Evolutionary conservation across 1,140 invertebrate species (phyloP), one percentile per base, ranked within the genome.

Genomic region (Hyles euphorbiae): DNA sequence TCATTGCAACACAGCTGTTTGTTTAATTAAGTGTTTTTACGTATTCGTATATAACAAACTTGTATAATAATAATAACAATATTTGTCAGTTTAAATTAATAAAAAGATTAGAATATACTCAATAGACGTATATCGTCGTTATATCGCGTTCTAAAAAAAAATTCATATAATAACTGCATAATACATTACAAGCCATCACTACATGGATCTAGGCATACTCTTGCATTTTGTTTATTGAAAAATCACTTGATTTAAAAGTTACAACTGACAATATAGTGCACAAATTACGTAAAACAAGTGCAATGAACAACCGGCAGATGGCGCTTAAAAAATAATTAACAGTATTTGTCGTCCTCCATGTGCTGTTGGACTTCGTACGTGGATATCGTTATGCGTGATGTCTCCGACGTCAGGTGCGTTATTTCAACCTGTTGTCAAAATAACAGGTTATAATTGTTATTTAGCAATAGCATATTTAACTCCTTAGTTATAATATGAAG

Each of bases 321-420:
- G 50, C n/a, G 46, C 53, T 33, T 44, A 53, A 49, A 12, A 60
- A 8, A 34, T 6, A 65, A 48, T 49, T 68, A 76, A 70, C 68
- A 77, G 60, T 66, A 64, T 59, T 76, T 75, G 33, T 78, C 74
- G 65, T 74, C 76, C 53, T 74, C 57, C 58, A 67, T 72, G n/a
- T 67, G 57, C 55, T 82, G 72, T 5, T 84, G 83, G 0, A 87
- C 74, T 69, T 83, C 83, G 45, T 84, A 83, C 0, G 75, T 73
- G 4, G 80, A 74, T 74, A 83, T 78, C 6, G 70, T 76, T 61
- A 87, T 74, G 50, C 71, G 76, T 34, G 81, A 80, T 0, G 75
- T 83, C 65, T 87, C 80, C 9, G 77, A 81, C 8, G 79, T 70
- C 22, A 87, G 71, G 65, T 83, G 83, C 5, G 70, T 75, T 34